Percentiles rank a stretch among this genome's conserved stretches.
These are phyloP conservation scores for Ptychobarbus kaznakovi DNA, from an alignment of 2,797 vertebrate species.

Conservation along the genomic window DNA sequence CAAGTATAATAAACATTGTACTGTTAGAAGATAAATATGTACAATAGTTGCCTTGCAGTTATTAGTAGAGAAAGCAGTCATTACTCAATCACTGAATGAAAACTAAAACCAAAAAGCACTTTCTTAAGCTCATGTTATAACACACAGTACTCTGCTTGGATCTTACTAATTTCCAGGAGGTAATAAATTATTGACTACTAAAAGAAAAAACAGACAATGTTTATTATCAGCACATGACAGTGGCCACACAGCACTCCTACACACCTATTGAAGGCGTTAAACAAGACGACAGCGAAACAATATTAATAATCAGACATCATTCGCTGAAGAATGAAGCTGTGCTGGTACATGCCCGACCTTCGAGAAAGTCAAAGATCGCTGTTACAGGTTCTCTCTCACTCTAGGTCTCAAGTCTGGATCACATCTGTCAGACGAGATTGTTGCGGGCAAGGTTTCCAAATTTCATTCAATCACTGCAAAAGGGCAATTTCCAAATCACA, in stretches of 20 bases:
- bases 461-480: neutral
- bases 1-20: constrained; percentile 81
- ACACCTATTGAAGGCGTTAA: constrained; percentile 1
- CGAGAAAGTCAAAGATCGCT: neutral
- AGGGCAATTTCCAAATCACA: neutral
- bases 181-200: constrained; percentile 76
- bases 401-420: constrained; percentile 2
- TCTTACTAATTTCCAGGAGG: constrained; percentile 64
- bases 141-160: constrained; percentile 4
- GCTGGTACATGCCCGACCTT: constrained; percentile 22
- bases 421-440: constrained; percentile 10
- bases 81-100: constrained; percentile 66
- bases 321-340: neutral
- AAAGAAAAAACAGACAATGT: constrained; percentile 53
- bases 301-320: neutral
- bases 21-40: constrained; percentile 80
- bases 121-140: constrained; percentile 1
- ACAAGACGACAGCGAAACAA: neutral
- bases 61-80: constrained; percentile 72
- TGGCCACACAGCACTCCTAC: constrained; percentile 23
- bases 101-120: constrained; percentile 51
- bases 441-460: neutral
- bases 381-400: neutral
- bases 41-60: constrained; percentile 78
- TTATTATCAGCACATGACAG: constrained; percentile 51